Evolutionary conservation across 2,113 vertebrate genomes (phyloP).

Genomic region (Sisor rabdophorus): DNA sequence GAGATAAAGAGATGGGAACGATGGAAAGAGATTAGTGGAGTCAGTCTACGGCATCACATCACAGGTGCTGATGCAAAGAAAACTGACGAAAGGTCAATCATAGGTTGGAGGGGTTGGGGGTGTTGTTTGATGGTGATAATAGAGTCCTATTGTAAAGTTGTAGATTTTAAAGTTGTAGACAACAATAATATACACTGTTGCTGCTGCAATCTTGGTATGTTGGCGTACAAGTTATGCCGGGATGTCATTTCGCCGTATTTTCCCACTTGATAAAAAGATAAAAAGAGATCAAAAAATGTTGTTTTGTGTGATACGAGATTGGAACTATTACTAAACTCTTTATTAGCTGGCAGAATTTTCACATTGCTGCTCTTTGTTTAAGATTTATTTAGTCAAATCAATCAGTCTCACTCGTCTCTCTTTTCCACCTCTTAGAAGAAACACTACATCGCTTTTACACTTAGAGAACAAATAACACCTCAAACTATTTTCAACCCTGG

Average conservation of each 20-base stretch:
- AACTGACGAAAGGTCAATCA: neutral
- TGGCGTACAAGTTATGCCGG: too few species aligned
- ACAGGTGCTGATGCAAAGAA: neutral
- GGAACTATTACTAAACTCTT: neutral
- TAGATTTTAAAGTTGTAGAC: too few species aligned
- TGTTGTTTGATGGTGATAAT: neutral
- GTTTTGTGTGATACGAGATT: neutral
- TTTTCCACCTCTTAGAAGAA: neutral
- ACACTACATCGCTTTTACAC: neutral
- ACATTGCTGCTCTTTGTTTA: slow-evolving; percentile 22
- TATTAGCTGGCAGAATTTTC: neutral
- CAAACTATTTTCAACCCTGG: neutral
- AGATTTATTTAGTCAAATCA: neutral
- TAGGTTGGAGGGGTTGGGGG: neutral
- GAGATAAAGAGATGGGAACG: neutral
- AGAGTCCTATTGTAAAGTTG: neutral
- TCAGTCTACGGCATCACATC: neutral
- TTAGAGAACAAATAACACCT: neutral
- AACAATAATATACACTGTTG: neutral
- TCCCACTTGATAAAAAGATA: too few species aligned
- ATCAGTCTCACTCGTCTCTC: neutral
- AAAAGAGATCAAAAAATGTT: slow-evolving; percentile 4
- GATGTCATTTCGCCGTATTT: too few species aligned
- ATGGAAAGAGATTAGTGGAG: neutral
- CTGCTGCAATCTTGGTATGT: neutral